Base-by-base conservation (phyloP, 2,888 invertebrate genomes). In the Physocephala rufipes region DNA sequence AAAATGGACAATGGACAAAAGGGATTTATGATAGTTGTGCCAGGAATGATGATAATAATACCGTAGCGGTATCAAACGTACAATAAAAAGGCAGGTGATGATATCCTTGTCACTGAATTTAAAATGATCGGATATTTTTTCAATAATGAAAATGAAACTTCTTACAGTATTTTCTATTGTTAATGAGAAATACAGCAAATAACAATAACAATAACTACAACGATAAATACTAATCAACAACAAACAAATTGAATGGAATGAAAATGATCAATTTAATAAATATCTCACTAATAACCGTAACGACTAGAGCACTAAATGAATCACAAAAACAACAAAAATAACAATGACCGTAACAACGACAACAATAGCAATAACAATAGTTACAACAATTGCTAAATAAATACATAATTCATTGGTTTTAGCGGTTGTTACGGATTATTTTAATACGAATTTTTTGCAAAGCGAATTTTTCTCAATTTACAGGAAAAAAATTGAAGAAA, bases 371-470 rank as follows among this genome's bases (percentile, higher is more conserved):
- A 45, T 5, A 47, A 43, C 45, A 26, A 51, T 16, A 26, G 45
- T 19, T 26, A 30, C 63, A 64, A 55, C 45, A 51, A 61, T 28
- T 53, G 36, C 36, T 36, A 53, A 30, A 26, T 16, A n/a, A 51
- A 71, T 71, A 71, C 47, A 71, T 71, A 66, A 71, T 71, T 71
- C 71, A 71, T 66, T 66, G 24, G 49, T 43, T 61, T 67, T 47
- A 69, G 68, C 65, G 49, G 58, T 70, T 64, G 53, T 55, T 55
- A 15, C 53, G 61, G 19, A 24, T 61, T 49, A 45, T 21, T 68
- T 63, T n/a, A 70, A 70, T 30, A 43, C n/a, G n/a, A n/a, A n/a
- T 51, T 64, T 53, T 36, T 36, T 36, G n/a, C n/a, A n/a, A 36
- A 7, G 66, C 51, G 71, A 30, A 66, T 53, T 59, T 49, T 66